These are phyloP conservation scores for Pleuronectes platessa DNA, from an alignment of 2,113 vertebrate genomes.

Conservation along the genomic window DNA sequence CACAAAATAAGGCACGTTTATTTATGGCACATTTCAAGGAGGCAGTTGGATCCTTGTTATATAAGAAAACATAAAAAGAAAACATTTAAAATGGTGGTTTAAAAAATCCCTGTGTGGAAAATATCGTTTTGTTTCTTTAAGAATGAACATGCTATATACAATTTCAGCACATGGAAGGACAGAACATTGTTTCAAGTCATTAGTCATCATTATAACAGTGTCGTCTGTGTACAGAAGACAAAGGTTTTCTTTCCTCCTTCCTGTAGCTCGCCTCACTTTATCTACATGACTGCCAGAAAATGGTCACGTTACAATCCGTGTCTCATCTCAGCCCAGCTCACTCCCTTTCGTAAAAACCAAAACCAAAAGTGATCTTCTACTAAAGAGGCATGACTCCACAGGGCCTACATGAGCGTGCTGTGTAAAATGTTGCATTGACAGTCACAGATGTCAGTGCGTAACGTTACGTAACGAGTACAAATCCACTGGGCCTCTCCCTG, in stretches of 20 bases:
- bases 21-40: background rate
- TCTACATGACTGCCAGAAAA: conserved; percentile 11
- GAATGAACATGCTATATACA: no score
- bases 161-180: background rate
- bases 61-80: background rate
- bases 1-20: background rate
- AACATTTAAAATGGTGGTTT: background rate
- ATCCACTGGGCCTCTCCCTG: conserved; percentile 25
- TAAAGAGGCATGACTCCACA: background rate
- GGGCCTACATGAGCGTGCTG: background rate
- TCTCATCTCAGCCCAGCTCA: background rate
- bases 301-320: background rate
- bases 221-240: background rate
- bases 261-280: conserved; percentile 17
- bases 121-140: no score
- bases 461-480: background rate
- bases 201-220: background rate
- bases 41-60: background rate
- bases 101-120: background rate
- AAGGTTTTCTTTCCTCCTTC: background rate
- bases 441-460: background rate
- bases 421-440: conserved; percentile 2
- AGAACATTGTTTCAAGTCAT: conserved; percentile 15
- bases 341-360: conserved; percentile 7
- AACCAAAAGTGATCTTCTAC: conserved; percentile 17